Evolutionary conservation across 1,140 invertebrate species (phyloP).

Genomic region (Macrotrachela quadricornifera): DNA sequence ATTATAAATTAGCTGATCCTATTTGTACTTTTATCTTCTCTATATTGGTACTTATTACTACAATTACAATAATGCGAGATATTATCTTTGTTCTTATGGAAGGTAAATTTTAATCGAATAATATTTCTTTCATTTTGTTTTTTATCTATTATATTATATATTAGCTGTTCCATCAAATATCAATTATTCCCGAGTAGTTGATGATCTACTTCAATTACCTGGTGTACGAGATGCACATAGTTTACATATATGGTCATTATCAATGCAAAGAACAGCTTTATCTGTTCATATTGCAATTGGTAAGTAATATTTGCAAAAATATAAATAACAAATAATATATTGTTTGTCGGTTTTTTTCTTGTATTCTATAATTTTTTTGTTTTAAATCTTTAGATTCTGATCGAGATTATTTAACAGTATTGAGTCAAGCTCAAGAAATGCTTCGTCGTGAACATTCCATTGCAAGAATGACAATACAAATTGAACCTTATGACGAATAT

Average conservation of each 20-base stretch:
- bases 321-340: too few species aligned
- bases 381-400: too few species aligned
- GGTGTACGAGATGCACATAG: slow-evolving; percentile 85
- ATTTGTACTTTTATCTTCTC: slow-evolving; percentile 90
- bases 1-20: slow-evolving; percentile 30
- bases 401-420: too few species aligned
- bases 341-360: too few species aligned
- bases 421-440: too few species aligned
- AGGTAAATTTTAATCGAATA: slow-evolving; percentile 32
- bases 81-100: slow-evolving; percentile 73
- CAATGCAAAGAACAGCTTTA: slow-evolving; percentile 74
- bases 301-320: slow-evolving; percentile 19
- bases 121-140: too few species aligned
- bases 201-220: slow-evolving; percentile 56
- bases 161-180: slow-evolving; percentile 51
- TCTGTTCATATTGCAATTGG: slow-evolving; percentile 75
- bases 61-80: slow-evolving; percentile 69
- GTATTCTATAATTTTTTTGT: too few species aligned
- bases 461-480: too few species aligned
- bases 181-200: slow-evolving; percentile 58
- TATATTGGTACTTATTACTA: slow-evolving; percentile 65
- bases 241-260: slow-evolving; percentile 83
- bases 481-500: too few species aligned
- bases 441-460: too few species aligned
- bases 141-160: too few species aligned